Evolutionary conservation across 2,888 invertebrate genomes (phyloP), one percentile per base, ranked within the genome.

Genomic region (Cosmia pyralina): DNA sequence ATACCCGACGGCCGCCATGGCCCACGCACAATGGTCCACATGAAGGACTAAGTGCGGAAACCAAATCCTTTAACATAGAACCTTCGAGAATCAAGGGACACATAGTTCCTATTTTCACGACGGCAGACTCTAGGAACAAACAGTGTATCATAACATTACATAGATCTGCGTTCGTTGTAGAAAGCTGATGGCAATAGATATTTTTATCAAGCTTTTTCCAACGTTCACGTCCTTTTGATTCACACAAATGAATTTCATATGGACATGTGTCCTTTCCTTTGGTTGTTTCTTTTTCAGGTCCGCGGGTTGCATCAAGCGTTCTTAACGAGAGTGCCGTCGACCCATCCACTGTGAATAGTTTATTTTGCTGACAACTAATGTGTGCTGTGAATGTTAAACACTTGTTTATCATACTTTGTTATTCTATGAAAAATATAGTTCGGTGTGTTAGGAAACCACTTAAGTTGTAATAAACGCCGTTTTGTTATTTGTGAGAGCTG

Each of bases 321-420:
- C 75, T 65, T 50, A 84, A 72, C 57, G 73, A 22, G 85, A 85
- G 44, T 46, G 22, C 41, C 4, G 17, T 13, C 64, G 72, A 77
- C 75, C 17, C 76, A 72, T 72, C 66, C 75, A 68, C 66, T 68
- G 80, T 78, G 72, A 82, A 84, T 77, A 78, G 82, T 82, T 84
- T 84, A 83, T 86, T 85, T 79, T 77, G 70, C 82, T 85, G 77
- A 82, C 79, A 82, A 86, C 70, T 85, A 82, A 79, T 68, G 71
- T 79, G 75, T 69, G 74, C 67, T 73, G 66, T 72, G 76, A 84
- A 85, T 75, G 73, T 77, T 84, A 75, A 77, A 66, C 75, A 82
- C 64, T 72, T 75, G 73, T 72, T 77, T 65, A 50, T 46, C 62
- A 73, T 66, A 71, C 75, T 63, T 77, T 78, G 64, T 78, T 72